phyloP scores from a whole-genome alignment of 2,113 vertebrate genomes.

The Mus musculus region GRCm39 chr7:37386001-37386500 shows the following conservation, averaged over 20 bases:
- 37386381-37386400: neutral
- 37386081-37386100: neutral
- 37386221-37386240: neutral
- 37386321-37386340: neutral
- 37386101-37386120: slow-evolving; percentile 16
- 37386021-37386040: neutral
- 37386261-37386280: neutral
- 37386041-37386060: neutral
- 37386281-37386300: neutral
- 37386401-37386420: neutral
- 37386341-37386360: neutral
- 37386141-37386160: neutral
- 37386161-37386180: neutral
- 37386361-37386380: rapidly evolving
- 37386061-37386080: neutral
- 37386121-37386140: slow-evolving; percentile 70
- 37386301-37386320: rapidly evolving
- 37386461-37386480: neutral
- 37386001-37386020: rapidly evolving
- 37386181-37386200: neutral
- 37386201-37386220: rapidly evolving
- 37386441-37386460: neutral
- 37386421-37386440: neutral
- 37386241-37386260: neutral
- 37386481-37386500: neutral